Evolutionary conservation across 2,113 vertebrate species (phyloP).

Genomic region (Microcebus ravelobensis): DNA sequence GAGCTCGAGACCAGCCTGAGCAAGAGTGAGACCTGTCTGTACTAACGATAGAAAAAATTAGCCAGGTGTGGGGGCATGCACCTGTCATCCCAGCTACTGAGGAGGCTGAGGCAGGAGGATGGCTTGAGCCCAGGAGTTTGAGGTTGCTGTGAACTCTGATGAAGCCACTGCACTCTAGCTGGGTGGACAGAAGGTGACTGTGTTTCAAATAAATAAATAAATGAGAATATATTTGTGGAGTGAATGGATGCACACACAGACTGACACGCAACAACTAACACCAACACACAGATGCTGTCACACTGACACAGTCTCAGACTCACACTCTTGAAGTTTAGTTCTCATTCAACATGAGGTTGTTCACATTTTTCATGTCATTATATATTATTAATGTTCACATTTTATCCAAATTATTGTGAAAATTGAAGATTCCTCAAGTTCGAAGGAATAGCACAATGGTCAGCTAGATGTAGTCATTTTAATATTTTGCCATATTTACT

Average conservation of each 20-base stretch:
- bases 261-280: too few species aligned
- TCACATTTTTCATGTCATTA: neutral
- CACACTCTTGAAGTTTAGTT: neutral
- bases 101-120: neutral
- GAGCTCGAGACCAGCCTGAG: too few species aligned
- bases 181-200: too few species aligned
- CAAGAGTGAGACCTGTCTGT: too few species aligned
- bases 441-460: neutral
- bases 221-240: too few species aligned
- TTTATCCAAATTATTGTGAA: neutral
- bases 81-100: neutral
- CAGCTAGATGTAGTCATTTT: neutral
- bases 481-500: too few species aligned
- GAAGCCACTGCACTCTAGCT: too few species aligned
- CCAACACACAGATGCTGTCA: neutral
- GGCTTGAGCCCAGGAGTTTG: neutral
- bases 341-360: neutral
- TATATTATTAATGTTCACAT: rapidly evolving
- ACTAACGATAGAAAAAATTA: too few species aligned
- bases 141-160: too few species aligned
- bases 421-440: neutral
- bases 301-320: neutral
- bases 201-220: too few species aligned
- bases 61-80: too few species aligned
- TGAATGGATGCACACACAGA: too few species aligned